Percentiles rank a stretch among this genome's conserved stretches.
These are phyloP conservation scores for Drosophila mimetica DNA, from an alignment of 2,888 invertebrate genomes.

Conservation along the genomic window DNA sequence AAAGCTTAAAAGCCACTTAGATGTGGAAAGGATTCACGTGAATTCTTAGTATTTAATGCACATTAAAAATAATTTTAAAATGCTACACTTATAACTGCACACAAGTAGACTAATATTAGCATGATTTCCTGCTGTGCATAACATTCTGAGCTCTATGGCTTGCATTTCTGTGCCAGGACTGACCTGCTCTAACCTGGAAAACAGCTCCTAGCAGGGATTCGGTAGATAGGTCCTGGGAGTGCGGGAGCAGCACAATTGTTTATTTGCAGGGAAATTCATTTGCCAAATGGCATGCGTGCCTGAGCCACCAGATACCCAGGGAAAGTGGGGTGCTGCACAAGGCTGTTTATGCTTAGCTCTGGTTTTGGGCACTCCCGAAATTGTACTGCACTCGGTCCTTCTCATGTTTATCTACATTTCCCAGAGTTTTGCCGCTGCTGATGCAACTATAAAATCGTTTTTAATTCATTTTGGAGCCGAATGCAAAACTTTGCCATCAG, in stretches of 20 bases:
- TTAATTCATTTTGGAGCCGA: conserved; percentile 44
- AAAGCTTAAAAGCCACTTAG: too few relatives aligned
- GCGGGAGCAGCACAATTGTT: conserved; percentile 26
- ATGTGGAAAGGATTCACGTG: too few relatives aligned
- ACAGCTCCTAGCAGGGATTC: background rate
- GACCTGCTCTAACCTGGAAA: conserved; percentile 8
- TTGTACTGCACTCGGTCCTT: conserved; percentile 18
- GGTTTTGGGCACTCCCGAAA: conserved; percentile 36
- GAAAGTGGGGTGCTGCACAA: background rate
- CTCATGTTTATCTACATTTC: conserved; percentile 45
- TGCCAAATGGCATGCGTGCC: conserved; percentile 52
- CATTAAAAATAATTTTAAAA: too few relatives aligned
- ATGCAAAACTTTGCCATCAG: conserved; percentile 44
- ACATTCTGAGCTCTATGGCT: background rate
- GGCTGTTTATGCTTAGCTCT: conserved; percentile 45
- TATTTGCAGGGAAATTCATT: conserved; percentile 56
- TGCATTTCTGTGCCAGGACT: conserved; percentile 1
- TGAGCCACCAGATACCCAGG: conserved; percentile 12
- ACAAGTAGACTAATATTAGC: too few relatives aligned
- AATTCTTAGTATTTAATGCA: too few relatives aligned
- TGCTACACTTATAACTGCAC: too few relatives aligned
- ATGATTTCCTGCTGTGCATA: background rate
- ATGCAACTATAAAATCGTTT: conserved; percentile 48
- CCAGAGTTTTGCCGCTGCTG: conserved; percentile 26
- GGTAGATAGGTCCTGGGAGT: background rate